These are phyloP conservation scores for Sarcophaga carnaria DNA, from an alignment of 2,888 invertebrate species.

Conservation along the genomic window DNA sequence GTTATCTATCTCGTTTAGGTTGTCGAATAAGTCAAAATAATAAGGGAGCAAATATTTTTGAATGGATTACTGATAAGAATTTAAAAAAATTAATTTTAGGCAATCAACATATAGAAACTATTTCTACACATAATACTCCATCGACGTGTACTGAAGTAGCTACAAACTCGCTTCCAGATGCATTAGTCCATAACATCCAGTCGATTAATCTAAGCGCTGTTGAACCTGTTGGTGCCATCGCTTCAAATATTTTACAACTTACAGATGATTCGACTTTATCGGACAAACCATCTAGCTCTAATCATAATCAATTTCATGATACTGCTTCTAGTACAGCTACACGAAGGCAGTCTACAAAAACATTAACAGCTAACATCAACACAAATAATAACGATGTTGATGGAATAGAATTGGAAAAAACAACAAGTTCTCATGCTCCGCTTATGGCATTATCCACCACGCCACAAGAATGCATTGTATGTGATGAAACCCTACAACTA, in stretches of 20 bases:
- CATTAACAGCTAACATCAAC: slow-evolving; percentile 5
- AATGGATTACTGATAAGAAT: slow-evolving; percentile 84
- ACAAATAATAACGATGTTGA: slow-evolving; percentile 39
- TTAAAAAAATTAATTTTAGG: slow-evolving; percentile 79
- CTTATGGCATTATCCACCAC: slow-evolving; percentile 4
- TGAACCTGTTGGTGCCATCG: slow-evolving; percentile 62
- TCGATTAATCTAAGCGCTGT: slow-evolving; percentile 69
- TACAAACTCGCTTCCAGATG: slow-evolving; percentile 60
- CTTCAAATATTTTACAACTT: slow-evolving; percentile 31
- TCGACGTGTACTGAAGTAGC: slow-evolving; percentile 56
- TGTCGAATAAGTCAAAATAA: slow-evolving; percentile 86
- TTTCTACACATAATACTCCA: slow-evolving; percentile 37
- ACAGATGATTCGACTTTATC: slow-evolving; percentile 1
- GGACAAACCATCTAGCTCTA: slow-evolving; percentile 48
- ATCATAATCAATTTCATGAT: slow-evolving; percentile 33
- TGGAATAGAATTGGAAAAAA: slow-evolving; percentile 24
- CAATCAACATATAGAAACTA: slow-evolving; percentile 72
- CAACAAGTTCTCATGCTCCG: not conserved
- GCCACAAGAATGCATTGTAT: slow-evolving; percentile 86
- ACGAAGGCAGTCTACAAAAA: slow-evolving; percentile 32
- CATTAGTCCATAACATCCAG: slow-evolving; percentile 71
- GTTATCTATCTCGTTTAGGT: slow-evolving; percentile 87
- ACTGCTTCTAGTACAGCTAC: slow-evolving; percentile 40
- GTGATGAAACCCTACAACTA: slow-evolving; percentile 86
- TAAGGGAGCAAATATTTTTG: slow-evolving; percentile 87